Conservation (phyloP, 2,113 vertebrate genomes). For the Neodontobutis hainanensis region DNA sequence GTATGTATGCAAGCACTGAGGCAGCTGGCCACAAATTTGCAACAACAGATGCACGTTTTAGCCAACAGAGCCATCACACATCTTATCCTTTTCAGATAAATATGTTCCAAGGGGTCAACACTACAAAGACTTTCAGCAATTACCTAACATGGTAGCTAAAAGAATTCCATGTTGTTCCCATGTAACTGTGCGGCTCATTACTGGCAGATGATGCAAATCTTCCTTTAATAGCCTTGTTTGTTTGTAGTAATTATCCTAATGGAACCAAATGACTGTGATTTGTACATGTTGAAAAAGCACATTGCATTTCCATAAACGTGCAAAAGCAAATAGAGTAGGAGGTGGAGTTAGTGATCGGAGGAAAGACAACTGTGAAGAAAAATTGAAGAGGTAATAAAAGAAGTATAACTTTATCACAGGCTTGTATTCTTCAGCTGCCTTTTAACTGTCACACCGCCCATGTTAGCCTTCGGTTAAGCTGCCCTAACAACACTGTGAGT, state of each 20-base stretch:
- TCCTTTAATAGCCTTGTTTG: constrained; percentile 55
- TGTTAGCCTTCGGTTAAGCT: neutral
- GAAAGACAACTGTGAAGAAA: neutral
- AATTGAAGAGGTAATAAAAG: neutral
- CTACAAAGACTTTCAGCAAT: constrained; percentile 1
- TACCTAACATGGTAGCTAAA: constrained; percentile 6
- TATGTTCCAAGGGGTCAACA: neutral
- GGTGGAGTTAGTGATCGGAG: neutral
- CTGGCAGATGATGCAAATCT: constrained; percentile 41
- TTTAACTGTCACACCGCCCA: too few relatives aligned
- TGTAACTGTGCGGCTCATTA: constrained; percentile 10
- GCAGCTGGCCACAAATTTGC: too few relatives aligned
- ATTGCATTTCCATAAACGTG: constrained; percentile 24
- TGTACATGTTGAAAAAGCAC: constrained; percentile 42
- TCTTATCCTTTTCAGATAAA: neutral
- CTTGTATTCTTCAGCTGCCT: too few relatives aligned
- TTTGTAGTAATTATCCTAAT: constrained; percentile 58
- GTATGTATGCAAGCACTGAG: too few relatives aligned
- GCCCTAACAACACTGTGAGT: neutral
- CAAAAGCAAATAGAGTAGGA: neutral
- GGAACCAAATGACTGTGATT: constrained; percentile 50
- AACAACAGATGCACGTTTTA: too few relatives aligned
- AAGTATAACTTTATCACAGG: neutral
- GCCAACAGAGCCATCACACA: neutral
- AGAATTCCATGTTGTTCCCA: neutral